Percentiles rank a stretch among this genome's conserved stretches.
phyloP scores from a whole-genome alignment of 2,888 invertebrate genomes.

The Caenorhabditis wallacei region DNA sequence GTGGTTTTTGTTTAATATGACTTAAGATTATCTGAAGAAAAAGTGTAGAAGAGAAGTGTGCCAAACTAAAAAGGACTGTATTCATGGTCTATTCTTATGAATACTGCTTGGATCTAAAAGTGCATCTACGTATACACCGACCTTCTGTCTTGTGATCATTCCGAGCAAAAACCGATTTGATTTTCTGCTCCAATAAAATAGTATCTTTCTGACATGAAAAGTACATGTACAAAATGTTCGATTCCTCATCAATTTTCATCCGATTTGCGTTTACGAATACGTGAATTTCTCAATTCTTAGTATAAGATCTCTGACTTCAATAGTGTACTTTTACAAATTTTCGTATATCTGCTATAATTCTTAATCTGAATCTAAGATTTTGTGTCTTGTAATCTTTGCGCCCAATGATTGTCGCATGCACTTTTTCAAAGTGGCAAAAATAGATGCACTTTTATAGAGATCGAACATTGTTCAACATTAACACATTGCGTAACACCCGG shows the following conservation, averaged over 20 bases:
- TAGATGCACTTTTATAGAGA: neutral
- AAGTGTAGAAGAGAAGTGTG: too few species aligned
- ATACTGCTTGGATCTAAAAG: too few species aligned
- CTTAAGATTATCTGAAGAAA: too few species aligned
- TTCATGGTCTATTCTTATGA: too few species aligned
- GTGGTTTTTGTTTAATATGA: too few species aligned
- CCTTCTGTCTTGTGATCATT: too few species aligned
- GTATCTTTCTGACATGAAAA: neutral
- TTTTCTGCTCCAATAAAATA: neutral
- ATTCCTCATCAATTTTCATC: neutral
- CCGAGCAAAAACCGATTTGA: neutral
- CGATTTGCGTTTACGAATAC: constrained; percentile 1
- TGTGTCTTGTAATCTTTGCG: neutral
- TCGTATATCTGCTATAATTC: neutral
- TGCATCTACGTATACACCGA: too few species aligned
- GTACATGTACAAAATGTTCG: neutral
- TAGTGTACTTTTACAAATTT: constrained; percentile 5
- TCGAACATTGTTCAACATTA: neutral
- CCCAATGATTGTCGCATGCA: neutral
- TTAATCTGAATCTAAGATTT: constrained; percentile 1
- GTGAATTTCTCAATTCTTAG: neutral
- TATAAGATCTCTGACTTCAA: constrained; percentile 2
- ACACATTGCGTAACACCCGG: too few species aligned
- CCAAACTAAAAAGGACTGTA: too few species aligned
- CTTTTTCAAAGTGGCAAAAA: neutral